phyloP scores from a whole-genome alignment of 2,113 vertebrate species.

The Proterorhinus semilunaris region DNA sequence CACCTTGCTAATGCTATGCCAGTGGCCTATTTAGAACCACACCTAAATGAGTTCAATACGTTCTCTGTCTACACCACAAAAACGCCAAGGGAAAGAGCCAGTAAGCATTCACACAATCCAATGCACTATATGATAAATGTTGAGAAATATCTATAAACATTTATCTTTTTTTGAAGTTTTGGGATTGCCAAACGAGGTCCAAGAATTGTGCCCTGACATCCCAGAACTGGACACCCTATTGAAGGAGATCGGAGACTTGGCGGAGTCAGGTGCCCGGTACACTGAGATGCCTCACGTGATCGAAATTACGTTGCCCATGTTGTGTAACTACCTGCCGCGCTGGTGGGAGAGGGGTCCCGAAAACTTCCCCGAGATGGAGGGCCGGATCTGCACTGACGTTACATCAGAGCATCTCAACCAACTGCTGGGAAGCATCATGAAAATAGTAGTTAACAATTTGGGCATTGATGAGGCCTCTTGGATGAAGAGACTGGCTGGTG shows the following conservation, averaged over 20 bases:
- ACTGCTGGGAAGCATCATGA: slow-evolving; percentile 90
- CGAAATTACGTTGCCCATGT: slow-evolving; percentile 92
- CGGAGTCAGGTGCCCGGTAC: slow-evolving; percentile 91
- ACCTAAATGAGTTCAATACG: slow-evolving; percentile 85
- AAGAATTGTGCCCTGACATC: slow-evolving; percentile 92
- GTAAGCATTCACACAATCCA: slow-evolving; percentile 71
- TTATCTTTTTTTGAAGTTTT: slow-evolving; percentile 70
- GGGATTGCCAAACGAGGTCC: slow-evolving; percentile 87
- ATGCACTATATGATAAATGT: neutral
- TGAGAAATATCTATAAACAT: slow-evolving; percentile 2
- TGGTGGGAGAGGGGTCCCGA: slow-evolving; percentile 93
- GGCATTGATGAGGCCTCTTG: slow-evolving; percentile 94
- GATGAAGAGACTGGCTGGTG: slow-evolving; percentile 96
- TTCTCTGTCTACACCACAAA: slow-evolving; percentile 96
- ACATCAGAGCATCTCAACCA: slow-evolving; percentile 91
- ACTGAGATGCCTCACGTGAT: slow-evolving; percentile 97
- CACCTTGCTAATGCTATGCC: slow-evolving; percentile 92
- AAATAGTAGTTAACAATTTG: slow-evolving; percentile 94
- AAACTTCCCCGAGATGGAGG: slow-evolving; percentile 74
- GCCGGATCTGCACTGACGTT: slow-evolving; percentile 82
- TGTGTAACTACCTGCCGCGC: slow-evolving; percentile 93
- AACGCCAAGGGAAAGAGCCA: slow-evolving; percentile 86
- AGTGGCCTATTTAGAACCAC: slow-evolving; percentile 88
- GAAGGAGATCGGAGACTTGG: slow-evolving; percentile 89
- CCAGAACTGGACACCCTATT: slow-evolving; percentile 85